Base-by-base conservation (phyloP, 2,888 invertebrate species). In the Eupelmus urozonus region DNA sequence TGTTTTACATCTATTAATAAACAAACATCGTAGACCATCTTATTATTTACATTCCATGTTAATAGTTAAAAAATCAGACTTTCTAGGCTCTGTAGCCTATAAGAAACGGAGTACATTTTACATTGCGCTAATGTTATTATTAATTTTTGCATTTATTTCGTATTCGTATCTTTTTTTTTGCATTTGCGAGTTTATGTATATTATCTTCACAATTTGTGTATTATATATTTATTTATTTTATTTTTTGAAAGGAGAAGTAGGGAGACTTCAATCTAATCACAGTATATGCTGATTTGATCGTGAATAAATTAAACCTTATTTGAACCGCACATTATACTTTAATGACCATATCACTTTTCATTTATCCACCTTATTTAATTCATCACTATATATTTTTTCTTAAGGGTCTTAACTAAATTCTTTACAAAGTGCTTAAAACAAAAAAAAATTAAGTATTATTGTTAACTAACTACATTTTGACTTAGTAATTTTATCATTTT, bases 61-160 rank as follows among this genome's bases (percentile, higher is more conserved):
- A 87, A 83, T 87, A 86, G 85, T 87, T 88, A 86, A 87, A 88
- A 88, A 88, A 88, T 89, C 89, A 89, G 89, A 89, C 89, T 89
- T 88, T 89, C 86, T 86, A 87, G 89, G 88, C 89, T 87, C 83
- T 63, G 49, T 71, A 65, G 86, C 86, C 88, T 84, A 85, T 84
- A 82, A 69, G 66, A 87, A 88, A 87, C 85, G 85, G 87, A 88
- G 85, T 84, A 82, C 82, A 83, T 82, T 74, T 74, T 83, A 85
- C 82, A 83, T 84, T 84, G 82, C 84, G 82, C 84, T 74, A 78
- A 82, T 81, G 78, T 81, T 81, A 80, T 80, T 80, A 65, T 80
- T 80, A 77, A 70, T 81, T 79, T 53, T 77, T 80, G 70, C 80
- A 60, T 81, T 78, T 81, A 78, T 84, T 84, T 80, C 59, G 57